phyloP scores from a whole-genome alignment of 2,113 vertebrate species.

The Equus przewalskii region DNA sequence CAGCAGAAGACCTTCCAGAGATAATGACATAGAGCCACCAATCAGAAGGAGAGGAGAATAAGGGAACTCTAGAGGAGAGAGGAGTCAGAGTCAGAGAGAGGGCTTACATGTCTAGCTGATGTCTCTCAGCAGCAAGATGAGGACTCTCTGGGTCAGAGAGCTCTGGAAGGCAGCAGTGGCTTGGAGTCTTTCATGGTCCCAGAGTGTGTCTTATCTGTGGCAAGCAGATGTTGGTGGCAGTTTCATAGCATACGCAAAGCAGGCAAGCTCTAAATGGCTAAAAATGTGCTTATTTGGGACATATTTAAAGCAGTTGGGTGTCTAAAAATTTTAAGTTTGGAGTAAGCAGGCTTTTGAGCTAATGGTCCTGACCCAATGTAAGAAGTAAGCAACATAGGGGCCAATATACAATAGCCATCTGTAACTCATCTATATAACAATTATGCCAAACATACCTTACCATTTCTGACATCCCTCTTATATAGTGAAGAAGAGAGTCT shows the following conservation, averaged over 20 bases:
- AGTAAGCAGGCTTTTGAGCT: background rate
- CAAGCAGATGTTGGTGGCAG: background rate
- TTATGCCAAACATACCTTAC: background rate
- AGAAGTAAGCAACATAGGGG: background rate
- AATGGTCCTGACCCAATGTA: background rate
- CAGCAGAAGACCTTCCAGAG: background rate
- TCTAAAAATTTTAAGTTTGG: constrained; percentile 7
- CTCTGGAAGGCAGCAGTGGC: background rate
- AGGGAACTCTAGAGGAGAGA: background rate
- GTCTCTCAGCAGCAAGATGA: background rate
- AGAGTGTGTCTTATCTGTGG: background rate
- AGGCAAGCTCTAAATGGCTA: background rate
- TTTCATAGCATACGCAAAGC: background rate
- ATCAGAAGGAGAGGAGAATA: background rate
- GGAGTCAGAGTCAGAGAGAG: too few species aligned
- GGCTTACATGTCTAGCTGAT: background rate
- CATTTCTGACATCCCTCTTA: background rate
- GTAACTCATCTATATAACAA: background rate
- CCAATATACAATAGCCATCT: background rate
- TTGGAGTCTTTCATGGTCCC: background rate
- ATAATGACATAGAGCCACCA: background rate
- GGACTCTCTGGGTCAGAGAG: background rate
- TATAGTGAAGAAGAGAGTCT: background rate
- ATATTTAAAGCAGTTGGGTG: constrained; percentile 8
- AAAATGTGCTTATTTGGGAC: background rate